Evolutionary conservation across 2,113 vertebrate species (phyloP).

Genomic region (Nerophis lumbriciformis): DNA sequence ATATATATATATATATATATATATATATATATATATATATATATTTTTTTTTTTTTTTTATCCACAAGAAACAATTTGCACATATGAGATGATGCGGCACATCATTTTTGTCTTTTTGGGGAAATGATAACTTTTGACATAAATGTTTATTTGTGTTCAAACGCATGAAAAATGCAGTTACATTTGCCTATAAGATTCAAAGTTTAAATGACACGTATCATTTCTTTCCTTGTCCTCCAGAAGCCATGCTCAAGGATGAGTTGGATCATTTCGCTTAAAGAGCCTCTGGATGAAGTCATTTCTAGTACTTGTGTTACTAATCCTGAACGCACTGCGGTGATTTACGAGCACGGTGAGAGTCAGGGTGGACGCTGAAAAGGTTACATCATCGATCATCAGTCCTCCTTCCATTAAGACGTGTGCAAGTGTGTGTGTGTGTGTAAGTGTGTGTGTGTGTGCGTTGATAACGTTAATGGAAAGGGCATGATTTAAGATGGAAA

Average conservation of each 20-base stretch:
- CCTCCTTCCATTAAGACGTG: neutral
- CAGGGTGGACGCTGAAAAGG: neutral
- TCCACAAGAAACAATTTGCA: neutral
- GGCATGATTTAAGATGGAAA: neutral
- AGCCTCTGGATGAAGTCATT: neutral
- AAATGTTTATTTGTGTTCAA: neutral
- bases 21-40: too few species aligned
- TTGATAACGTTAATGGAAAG: conserved; percentile 1
- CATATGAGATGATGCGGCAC: neutral
- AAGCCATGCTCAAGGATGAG: neutral
- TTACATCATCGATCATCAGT: neutral
- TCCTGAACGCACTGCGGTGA: neutral
- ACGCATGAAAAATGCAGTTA: too few species aligned
- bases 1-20: too few species aligned
- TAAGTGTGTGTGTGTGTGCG: neutral
- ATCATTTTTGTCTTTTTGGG: neutral
- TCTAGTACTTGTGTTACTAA: neutral
- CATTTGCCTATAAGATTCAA: too few species aligned
- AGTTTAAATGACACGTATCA: too few species aligned
- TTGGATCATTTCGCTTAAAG: neutral
- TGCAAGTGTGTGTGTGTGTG: neutral
- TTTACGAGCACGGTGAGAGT: neutral
- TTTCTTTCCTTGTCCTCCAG: too few species aligned
- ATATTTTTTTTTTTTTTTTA: too few species aligned
- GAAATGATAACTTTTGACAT: too few species aligned